Evolutionary conservation across 2,888 invertebrate genomes (phyloP).

Genomic region (Tribolium freemani): DNA sequence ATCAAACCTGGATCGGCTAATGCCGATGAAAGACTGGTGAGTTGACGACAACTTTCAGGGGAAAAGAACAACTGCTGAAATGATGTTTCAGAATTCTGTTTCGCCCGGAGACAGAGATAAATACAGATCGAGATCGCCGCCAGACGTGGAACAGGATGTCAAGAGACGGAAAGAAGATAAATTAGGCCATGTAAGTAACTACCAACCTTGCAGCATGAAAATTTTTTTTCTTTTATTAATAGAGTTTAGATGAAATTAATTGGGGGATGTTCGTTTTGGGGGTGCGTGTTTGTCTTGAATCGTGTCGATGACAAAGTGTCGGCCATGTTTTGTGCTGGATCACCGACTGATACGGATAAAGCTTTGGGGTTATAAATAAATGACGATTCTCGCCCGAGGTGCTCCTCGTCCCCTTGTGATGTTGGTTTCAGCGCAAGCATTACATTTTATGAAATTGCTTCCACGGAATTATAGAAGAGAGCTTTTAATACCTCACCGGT

Average conservation of each 20-base stretch:
- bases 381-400: constrained; percentile 59
- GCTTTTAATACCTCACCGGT: constrained; percentile 51
- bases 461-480: constrained; percentile 54
- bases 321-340: constrained; percentile 61
- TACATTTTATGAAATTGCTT: constrained; percentile 54
- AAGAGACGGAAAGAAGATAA: constrained; percentile 88
- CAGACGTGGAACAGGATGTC: constrained; percentile 76
- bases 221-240: too few relatives aligned
- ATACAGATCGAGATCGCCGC: constrained; percentile 85
- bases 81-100: constrained; percentile 81
- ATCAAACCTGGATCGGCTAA: constrained; percentile 64
- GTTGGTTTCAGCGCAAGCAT: constrained; percentile 39
- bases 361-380: constrained; percentile 62
- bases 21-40: constrained; percentile 68
- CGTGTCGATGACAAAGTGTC: constrained; percentile 61
- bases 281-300: constrained; percentile 54
- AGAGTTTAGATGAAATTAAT: not conserved
- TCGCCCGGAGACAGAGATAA: constrained; percentile 88
- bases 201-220: not conserved
- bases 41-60: constrained; percentile 9
- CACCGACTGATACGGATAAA: constrained; percentile 60
- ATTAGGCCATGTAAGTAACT: constrained; percentile 80
- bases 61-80: too few relatives aligned
- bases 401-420: constrained; percentile 45
- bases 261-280: not conserved